phyloP scores from a whole-genome alignment of 1,140 invertebrate genomes.

The Drosophila chauvacae region DNA sequence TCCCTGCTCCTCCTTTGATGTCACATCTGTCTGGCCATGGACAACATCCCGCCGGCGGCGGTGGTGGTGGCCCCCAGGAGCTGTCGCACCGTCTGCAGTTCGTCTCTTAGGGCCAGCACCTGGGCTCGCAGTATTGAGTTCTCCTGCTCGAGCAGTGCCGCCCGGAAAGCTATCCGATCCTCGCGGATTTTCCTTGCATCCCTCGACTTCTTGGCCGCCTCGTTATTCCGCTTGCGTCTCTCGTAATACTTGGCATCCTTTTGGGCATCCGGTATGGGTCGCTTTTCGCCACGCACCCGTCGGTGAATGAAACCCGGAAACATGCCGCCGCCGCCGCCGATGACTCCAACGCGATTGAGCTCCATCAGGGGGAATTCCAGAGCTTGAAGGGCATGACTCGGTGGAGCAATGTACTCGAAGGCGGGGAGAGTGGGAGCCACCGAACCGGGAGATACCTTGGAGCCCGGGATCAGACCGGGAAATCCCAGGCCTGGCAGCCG shows the following conservation, averaged over 20 bases:
- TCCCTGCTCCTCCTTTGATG: too few relatives aligned
- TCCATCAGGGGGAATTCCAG: constrained; percentile 78
- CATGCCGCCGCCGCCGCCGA: constrained; percentile 54
- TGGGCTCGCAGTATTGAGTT: constrained; percentile 93
- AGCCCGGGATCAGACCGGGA: constrained; percentile 31
- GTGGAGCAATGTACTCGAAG: constrained; percentile 76
- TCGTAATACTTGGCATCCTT: constrained; percentile 97
- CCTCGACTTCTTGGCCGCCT: constrained; percentile 95
- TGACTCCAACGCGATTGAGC: constrained; percentile 63
- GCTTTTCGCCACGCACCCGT: constrained; percentile 92
- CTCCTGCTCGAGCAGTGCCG: constrained; percentile 92
- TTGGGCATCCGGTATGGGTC: constrained; percentile 93
- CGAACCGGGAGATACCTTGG: constrained; percentile 36
- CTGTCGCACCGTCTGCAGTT: constrained; percentile 89
- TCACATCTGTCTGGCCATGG: constrained; percentile 62
- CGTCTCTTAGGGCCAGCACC: constrained; percentile 91
- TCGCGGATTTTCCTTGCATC: constrained; percentile 94
- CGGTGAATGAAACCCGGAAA: constrained; percentile 82
- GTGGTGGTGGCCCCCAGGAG: constrained; percentile 83
- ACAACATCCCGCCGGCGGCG: constrained; percentile 59
- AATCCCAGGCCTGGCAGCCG: constrained; percentile 57
- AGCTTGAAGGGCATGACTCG: constrained; percentile 53
- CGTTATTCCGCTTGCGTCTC: constrained; percentile 93
- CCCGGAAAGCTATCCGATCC: constrained; percentile 91
- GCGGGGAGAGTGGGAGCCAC: constrained; percentile 55